Conservation (phyloP, 2,113 vertebrate genomes). For the Amblyornis subalaris region DNA sequence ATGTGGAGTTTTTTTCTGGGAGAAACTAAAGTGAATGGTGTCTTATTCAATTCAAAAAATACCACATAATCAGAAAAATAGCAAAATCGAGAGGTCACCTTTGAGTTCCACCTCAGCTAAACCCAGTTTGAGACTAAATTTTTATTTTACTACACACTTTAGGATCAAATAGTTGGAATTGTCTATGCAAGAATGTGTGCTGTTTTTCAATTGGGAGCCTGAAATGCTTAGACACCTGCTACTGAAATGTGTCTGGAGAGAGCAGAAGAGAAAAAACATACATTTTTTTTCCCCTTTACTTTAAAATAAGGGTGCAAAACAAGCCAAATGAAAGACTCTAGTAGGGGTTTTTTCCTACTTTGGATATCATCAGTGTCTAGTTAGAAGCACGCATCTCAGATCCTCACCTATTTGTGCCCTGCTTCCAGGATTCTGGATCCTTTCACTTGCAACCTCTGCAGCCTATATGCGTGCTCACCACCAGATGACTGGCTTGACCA, state of each 20-base stretch:
- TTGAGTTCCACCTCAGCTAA: not conserved
- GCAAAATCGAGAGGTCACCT: not conserved
- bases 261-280: not conserved
- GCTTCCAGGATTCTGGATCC: not conserved
- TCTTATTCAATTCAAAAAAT: not conserved
- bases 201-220: not conserved
- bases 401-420: not conserved
- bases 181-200: not conserved
- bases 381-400: not conserved
- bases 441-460: not conserved
- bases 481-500: not conserved
- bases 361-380: not conserved
- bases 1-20: not conserved
- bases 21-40: not conserved
- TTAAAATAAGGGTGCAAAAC: not conserved
- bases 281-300: not conserved
- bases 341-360: rapidly evolving
- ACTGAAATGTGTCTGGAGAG: not conserved
- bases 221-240: not conserved
- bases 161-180: not conserved
- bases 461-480: not conserved
- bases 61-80: not conserved
- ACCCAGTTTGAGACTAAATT: not conserved
- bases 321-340: not conserved
- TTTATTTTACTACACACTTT: not conserved